Conservation (phyloP, 2,797 vertebrate species). For the Galago senegalensis region DNA sequence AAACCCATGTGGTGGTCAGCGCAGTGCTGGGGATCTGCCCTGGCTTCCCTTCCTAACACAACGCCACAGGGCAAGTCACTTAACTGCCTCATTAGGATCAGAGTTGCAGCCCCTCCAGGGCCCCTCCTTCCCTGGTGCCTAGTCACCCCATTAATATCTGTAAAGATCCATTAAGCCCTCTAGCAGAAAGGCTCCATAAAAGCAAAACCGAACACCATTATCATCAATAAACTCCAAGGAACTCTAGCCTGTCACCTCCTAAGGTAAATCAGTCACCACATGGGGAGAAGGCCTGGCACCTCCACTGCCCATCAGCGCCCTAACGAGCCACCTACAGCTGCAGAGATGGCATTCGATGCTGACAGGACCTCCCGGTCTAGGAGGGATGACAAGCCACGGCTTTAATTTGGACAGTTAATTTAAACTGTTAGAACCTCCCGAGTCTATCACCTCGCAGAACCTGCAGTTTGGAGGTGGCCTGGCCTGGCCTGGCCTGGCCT, state of each 20-base stretch:
- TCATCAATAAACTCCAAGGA: conserved; percentile 44
- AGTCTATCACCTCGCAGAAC: background rate
- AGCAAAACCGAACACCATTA: background rate
- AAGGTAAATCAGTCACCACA: background rate
- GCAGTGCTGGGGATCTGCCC: rapidly evolving
- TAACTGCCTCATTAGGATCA: conserved; percentile 44
- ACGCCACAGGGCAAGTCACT: conserved; percentile 39
- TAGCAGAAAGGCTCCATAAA: conserved; percentile 13
- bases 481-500: background rate
- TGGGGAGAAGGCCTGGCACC: background rate
- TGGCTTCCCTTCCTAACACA: background rate
- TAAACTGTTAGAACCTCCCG: background rate
- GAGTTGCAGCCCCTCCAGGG: background rate
- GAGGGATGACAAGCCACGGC: background rate
- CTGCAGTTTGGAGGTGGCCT: background rate
- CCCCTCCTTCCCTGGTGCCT: background rate
- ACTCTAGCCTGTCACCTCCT: background rate
- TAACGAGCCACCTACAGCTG: background rate
- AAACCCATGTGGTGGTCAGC: rapidly evolving
- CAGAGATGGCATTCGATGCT: background rate
- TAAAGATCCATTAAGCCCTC: conserved; percentile 59
- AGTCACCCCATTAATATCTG: conserved; percentile 36
- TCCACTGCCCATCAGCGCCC: background rate
- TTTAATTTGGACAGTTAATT: background rate
- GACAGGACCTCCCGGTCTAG: rapidly evolving